Evolutionary conservation across 2,888 invertebrate genomes (phyloP).

Genomic region (Amphimallon solstitiale): DNA sequence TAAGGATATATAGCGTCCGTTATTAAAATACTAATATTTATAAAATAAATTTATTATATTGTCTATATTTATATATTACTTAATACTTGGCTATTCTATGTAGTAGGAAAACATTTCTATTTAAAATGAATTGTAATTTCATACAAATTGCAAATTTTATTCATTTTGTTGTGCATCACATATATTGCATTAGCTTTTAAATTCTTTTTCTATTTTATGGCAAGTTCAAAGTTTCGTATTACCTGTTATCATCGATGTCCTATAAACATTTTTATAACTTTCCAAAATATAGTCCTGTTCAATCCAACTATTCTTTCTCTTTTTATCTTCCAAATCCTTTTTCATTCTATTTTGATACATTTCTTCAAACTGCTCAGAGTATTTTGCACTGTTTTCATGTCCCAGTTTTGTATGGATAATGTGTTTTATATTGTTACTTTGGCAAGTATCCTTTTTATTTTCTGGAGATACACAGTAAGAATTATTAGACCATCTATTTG

Average conservation of each 20-base stretch:
- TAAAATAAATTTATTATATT: no score
- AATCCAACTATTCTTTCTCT: neutral
- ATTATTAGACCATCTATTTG: slow-evolving; percentile 45
- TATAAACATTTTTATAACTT: slow-evolving; percentile 37
- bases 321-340: slow-evolving; percentile 10
- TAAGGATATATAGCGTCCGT: no score
- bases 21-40: no score
- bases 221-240: slow-evolving; percentile 11
- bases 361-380: slow-evolving; percentile 28
- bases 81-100: no score
- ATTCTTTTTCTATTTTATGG: no score
- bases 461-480: slow-evolving; percentile 39
- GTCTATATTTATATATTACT: no score
- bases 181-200: no score
- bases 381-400: neutral
- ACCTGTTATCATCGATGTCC: slow-evolving; percentile 49
- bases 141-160: no score
- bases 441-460: slow-evolving; percentile 36
- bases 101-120: no score
- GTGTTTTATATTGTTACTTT: slow-evolving; percentile 35
- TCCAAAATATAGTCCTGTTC: slow-evolving; percentile 28
- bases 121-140: no score
- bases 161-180: no score
- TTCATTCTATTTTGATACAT: slow-evolving; percentile 27
- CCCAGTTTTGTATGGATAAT: slow-evolving; percentile 15